Evolutionary conservation across 1,140 invertebrate genomes (phyloP), one percentile per base, ranked within the genome.

Genomic region (Caenorhabditis briggsae): DNA sequence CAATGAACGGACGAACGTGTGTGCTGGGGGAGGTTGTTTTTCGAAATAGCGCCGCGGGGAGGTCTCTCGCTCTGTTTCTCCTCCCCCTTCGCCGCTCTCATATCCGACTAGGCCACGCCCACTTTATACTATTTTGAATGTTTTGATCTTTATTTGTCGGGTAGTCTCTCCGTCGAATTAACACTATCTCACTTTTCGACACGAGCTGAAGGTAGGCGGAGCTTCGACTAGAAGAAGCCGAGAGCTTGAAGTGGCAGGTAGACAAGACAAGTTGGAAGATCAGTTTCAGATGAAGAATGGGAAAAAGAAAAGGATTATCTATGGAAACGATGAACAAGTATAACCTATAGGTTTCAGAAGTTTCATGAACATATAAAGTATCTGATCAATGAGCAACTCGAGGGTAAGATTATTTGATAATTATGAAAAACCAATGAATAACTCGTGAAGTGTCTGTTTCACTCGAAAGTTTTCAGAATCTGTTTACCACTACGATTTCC

Each of bases 101-200:
- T 78, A 78, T 78, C 70, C 70, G 43, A 78, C 70, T 50, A 78
- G 70, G 70, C 70, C 70, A 78, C 70, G 70, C 70, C 70, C 70
- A 70, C 70, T 78, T 78, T 78, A 78, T 78, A 78, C 70, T 78
- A 78, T 78, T 78, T 78, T 78, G 70, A 78, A 78, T 78, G 70
- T 78, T 78, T 78, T 78, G 70, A 78, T 78, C 70, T 78, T 78
- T 78, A 78, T 78, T 78, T 78, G 70, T 50, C 46, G 70, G 70
- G 46, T 78, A 50, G 70, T 78, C 12, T 78, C 70, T 78, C 70
- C n/a, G 2, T 23, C 41, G n/a, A 78, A 50, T 50, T 53, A 50
- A 78, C 70, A 50, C 70, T 78, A 6, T 78, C 46, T 78, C 46
- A 9, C 11, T 78, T 50, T 78, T 78, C 70, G 41, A 78, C 70